A percentile compares a stretch with the other conserved stretches of the same genome.
phyloP scores from a whole-genome alignment of 2,113 vertebrate genomes.

The Anoura caudifer region DNA sequence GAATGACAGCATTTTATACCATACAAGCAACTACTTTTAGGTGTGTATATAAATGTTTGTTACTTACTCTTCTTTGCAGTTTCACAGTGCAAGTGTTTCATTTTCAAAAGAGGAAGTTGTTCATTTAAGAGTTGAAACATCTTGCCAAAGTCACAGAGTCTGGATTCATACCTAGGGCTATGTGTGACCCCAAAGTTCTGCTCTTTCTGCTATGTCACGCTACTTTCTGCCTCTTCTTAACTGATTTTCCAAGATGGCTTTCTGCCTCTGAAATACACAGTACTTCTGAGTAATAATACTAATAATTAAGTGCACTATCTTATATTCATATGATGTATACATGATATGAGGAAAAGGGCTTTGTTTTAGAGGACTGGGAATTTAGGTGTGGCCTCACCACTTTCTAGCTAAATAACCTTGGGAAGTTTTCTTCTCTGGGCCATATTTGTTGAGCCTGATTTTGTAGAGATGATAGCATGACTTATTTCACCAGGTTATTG shows the following conservation, averaged over 20 bases:
- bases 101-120: not conserved
- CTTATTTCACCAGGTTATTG: not conserved
- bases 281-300: not conserved
- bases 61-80: not conserved
- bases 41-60: not conserved
- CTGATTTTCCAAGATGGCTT: slow-evolving; percentile 10
- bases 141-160: not conserved
- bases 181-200: not conserved
- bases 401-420: not conserved
- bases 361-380: not conserved
- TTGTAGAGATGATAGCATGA: not conserved
- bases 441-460: not conserved
- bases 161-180: not conserved
- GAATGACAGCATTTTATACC: not conserved
- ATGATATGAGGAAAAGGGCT: no score
- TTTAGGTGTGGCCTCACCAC: not conserved
- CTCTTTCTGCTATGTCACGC: not conserved
- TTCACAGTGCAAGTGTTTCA: not conserved
- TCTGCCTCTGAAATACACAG: not conserved
- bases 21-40: not conserved
- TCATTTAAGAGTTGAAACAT: slow-evolving; percentile 1
- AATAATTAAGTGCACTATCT: not conserved
- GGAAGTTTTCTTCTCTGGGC: not conserved
- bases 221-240: slow-evolving; percentile 4
- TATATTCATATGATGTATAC: not conserved